Conservation (phyloP, 2,113 vertebrate genomes). For the Oreochromis spilurus region DNA sequence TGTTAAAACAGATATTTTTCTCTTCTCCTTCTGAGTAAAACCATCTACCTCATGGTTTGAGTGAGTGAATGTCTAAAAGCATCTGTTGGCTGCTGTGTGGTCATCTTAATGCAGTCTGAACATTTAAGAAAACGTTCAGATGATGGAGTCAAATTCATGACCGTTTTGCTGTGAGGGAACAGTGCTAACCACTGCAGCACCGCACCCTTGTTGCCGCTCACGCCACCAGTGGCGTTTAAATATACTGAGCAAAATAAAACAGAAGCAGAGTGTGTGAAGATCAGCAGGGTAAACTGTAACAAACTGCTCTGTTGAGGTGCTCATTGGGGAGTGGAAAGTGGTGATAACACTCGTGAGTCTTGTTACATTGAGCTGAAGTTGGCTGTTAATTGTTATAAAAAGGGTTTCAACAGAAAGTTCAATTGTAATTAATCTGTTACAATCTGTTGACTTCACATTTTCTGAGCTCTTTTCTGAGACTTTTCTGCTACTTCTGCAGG, state of each 20-base stretch:
- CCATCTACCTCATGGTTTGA: background rate
- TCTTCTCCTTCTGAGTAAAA: background rate
- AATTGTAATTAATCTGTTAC: background rate
- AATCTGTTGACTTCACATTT: background rate
- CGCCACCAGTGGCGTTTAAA: background rate
- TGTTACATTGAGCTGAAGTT: background rate
- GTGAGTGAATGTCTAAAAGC: background rate
- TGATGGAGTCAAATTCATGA: background rate
- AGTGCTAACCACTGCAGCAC: background rate
- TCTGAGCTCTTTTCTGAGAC: background rate
- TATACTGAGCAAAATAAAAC: background rate
- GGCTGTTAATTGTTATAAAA: background rate
- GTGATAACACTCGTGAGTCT: background rate
- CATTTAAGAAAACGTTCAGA: background rate
- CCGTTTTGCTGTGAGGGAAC: background rate
- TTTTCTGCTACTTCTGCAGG: background rate
- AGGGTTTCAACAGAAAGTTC: background rate
- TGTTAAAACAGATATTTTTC: background rate
- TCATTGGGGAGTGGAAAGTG: background rate
- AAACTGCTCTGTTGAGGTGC: background rate
- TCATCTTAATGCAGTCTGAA: background rate
- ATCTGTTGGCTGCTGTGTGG: background rate
- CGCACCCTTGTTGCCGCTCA: background rate
- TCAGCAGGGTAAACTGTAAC: background rate
- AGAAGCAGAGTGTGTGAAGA: background rate